Percentiles rank a stretch among this genome's conserved stretches.
These are phyloP conservation scores for Diaphora mendica DNA, from an alignment of 2,888 invertebrate genomes.

Conservation along the genomic window DNA sequence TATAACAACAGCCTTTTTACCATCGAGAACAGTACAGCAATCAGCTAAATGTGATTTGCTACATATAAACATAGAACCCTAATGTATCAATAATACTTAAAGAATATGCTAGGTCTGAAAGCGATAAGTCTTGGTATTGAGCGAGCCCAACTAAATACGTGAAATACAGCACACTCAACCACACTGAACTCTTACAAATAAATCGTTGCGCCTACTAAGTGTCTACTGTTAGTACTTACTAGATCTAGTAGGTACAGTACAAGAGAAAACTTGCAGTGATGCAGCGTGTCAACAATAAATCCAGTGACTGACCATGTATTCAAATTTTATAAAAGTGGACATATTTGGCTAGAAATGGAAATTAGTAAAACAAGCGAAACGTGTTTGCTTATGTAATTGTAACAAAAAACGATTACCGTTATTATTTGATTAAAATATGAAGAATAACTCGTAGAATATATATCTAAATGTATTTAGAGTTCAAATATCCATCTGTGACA, in stretches of 20 bases:
- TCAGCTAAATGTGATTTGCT: slow-evolving; percentile 80
- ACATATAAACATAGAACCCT: slow-evolving; percentile 78
- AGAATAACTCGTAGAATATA: slow-evolving; percentile 72
- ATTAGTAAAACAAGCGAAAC: slow-evolving; percentile 72
- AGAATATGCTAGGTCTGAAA: slow-evolving; percentile 78
- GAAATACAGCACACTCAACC: slow-evolving; percentile 78
- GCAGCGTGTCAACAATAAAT: slow-evolving; percentile 56
- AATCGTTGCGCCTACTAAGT: slow-evolving; percentile 35
- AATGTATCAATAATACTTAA: slow-evolving; percentile 80
- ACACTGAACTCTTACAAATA: slow-evolving; percentile 63
- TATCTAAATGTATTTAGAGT: slow-evolving; percentile 73
- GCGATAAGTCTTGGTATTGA: slow-evolving; percentile 85
- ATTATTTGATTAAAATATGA: slow-evolving; percentile 72
- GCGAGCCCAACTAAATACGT: slow-evolving; percentile 83
- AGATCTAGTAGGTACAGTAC: slow-evolving; percentile 33
- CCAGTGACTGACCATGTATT: slow-evolving; percentile 46
- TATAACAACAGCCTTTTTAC: slow-evolving; percentile 77
- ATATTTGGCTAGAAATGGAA: slow-evolving; percentile 51
- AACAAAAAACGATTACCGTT: slow-evolving; percentile 69
- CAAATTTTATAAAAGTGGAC: slow-evolving; percentile 45
- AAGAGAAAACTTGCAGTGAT: slow-evolving; percentile 64
- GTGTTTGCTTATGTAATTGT: slow-evolving; percentile 76
- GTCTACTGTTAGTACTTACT: slow-evolving; percentile 21
- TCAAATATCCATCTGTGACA: slow-evolving; percentile 80
- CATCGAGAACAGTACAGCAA: slow-evolving; percentile 78